phyloP scores from a whole-genome alignment of 1,140 invertebrate genomes.

The Papilio dardanus region DNA sequence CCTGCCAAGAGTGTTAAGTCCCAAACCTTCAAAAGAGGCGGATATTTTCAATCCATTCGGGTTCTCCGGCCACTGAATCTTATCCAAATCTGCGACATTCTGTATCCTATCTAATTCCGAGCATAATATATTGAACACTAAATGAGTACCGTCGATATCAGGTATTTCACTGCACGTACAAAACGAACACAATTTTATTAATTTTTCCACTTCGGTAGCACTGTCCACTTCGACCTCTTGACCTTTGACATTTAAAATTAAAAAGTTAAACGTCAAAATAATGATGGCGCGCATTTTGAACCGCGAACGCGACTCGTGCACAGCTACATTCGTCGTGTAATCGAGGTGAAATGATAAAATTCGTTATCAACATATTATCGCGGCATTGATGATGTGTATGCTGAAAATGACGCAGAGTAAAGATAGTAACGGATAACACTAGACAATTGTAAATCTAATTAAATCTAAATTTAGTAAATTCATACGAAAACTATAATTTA shows the following conservation, averaged over 20 bases:
- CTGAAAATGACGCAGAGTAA: conserved; percentile 61
- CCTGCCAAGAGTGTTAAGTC: conserved; percentile 72
- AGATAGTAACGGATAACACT: conserved; percentile 43
- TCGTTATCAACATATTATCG: conserved; percentile 72
- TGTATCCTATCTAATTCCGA: conserved; percentile 68
- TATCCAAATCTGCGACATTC: conserved; percentile 71
- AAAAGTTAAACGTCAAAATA: conserved; percentile 66
- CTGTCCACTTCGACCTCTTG: conserved; percentile 49
- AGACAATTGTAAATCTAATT: background rate
- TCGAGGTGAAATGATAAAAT: conserved; percentile 76
- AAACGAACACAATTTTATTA: conserved; percentile 68
- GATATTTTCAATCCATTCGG: conserved; percentile 73
- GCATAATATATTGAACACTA: conserved; percentile 76
- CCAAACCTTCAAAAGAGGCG: conserved; percentile 70
- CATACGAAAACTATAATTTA: background rate
- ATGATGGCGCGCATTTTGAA: conserved; percentile 66
- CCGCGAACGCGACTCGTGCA: conserved; percentile 49
- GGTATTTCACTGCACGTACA: conserved; percentile 78
- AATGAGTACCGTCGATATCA: conserved; percentile 66
- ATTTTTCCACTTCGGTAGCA: conserved; percentile 53
- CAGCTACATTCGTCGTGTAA: conserved; percentile 60
- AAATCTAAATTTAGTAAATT: background rate
- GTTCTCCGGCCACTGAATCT: conserved; percentile 74
- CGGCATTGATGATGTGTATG: conserved; percentile 59
- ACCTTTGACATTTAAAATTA: conserved; percentile 55